Base-by-base conservation (phyloP, 2,888 invertebrate genomes). In the Diarsia dahlii region DNA sequence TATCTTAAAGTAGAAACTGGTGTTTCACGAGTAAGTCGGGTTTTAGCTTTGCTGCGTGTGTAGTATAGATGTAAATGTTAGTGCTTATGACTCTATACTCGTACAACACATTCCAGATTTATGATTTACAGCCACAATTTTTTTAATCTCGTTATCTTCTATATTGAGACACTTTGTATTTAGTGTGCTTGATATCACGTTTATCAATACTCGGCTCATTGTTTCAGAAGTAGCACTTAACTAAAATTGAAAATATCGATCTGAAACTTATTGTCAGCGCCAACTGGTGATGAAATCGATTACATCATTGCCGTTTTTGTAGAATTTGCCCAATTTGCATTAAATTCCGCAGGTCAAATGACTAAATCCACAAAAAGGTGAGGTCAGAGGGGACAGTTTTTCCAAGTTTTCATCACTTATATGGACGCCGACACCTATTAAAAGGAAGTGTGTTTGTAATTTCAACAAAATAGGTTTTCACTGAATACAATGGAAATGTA, bases 221-320 rank as follows among this genome's bases (percentile, higher is more conserved):
- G 68, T 78, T 76, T 66, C 46, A 62, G 71, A 78, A 84, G 67
- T 56, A 78, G 76, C 78, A 68, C 67, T 76, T 80, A 72, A 39
- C 64, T 56, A 28, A 71, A 62, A 86, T 85, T 84, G 76, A 73
- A 86, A 82, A 77, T 80, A 80, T 84, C 75, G 84, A 80, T 73
- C 67, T 28, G 52, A 18, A 72, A 71, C 66, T 76, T 75, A 69
- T 76, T 74, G 76, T 75, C 71, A 46, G 46, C 9, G 48, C 28
- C 39, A 74, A 58, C 46, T 68, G 20, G 56, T 63, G 60, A 74
- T 77, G 52, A 45, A 65, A 82, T 82, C 56, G 52, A 60, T 70
- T 56, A 78, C 48, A 46, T 46, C 20, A 69, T 67, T 65, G 60
- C 46, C 3, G 23, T 34, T 80, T 69, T 39, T 48, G 34, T 54